Evolutionary conservation across 1,140 invertebrate genomes (phyloP).

Genomic region (Micrasema longulum): DNA sequence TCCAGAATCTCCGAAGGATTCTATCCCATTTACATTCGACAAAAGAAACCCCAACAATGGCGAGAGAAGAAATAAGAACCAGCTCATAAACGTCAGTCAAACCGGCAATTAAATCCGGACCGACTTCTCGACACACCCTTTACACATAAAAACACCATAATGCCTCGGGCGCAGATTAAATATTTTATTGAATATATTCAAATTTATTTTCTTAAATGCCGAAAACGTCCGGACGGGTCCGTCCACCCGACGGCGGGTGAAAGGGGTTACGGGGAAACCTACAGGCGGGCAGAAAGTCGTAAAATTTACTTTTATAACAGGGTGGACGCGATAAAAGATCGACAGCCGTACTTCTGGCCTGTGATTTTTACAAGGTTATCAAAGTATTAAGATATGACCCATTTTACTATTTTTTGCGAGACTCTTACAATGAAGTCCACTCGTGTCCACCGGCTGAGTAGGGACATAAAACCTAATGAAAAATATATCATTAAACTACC

Average conservation of each 20-base stretch:
- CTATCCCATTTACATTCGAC: conserved; percentile 29
- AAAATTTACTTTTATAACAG: conserved; percentile 44
- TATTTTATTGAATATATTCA: conserved; percentile 56
- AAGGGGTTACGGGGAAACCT: conserved; percentile 9
- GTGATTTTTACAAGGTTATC: conserved; percentile 40
- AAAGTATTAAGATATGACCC: conserved; percentile 36
- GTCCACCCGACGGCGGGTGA: conserved; percentile 9
- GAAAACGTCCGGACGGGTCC: conserved; percentile 34
- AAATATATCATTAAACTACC: too few species aligned
- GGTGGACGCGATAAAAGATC: conserved; percentile 43
- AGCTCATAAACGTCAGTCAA: conserved; percentile 53
- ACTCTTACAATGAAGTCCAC: conserved; percentile 3
- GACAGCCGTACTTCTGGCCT: conserved; percentile 25
- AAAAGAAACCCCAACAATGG: conserved; percentile 30
- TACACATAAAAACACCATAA: conserved; percentile 52
- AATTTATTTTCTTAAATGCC: conserved; percentile 49
- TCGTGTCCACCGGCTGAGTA: neutral
- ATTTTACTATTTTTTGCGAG: conserved; percentile 37
- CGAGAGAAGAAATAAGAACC: conserved; percentile 40
- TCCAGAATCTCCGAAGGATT: conserved; percentile 15
- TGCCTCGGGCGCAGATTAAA: conserved; percentile 52
- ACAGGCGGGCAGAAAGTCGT: conserved; percentile 38
- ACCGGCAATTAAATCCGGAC: conserved; percentile 52
- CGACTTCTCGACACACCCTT: conserved; percentile 47
- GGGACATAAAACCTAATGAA: conserved; percentile 1